Percentiles rank a stretch among this genome's conserved stretches.
These are phyloP conservation scores for Dipodomys merriami DNA, from an alignment of 2,113 vertebrate genomes.

Conservation along the genomic window DNA sequence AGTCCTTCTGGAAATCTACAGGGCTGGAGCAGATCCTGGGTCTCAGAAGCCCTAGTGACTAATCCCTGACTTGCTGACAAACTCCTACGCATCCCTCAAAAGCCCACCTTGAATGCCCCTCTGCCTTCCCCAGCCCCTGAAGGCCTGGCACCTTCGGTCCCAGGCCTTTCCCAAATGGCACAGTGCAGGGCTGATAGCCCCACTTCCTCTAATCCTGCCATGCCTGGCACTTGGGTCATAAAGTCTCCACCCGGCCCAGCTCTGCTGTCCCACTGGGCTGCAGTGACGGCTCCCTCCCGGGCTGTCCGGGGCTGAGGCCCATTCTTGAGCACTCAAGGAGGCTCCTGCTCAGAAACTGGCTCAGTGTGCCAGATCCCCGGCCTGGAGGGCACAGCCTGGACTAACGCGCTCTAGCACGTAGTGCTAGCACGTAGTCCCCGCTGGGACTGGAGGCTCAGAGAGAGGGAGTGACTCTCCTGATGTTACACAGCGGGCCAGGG, in stretches of 20 bases:
- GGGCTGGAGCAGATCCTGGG: neutral
- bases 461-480: neutral
- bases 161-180: no score
- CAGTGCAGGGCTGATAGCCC: neutral
- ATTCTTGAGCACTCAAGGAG: neutral
- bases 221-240: neutral
- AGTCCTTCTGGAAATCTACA: neutral
- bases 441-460: neutral
- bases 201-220: neutral
- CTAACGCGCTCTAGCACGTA: neutral
- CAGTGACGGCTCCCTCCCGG: neutral
- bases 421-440: neutral
- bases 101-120: neutral
- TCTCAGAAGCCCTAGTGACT: neutral
- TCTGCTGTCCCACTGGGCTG: neutral
- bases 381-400: neutral
- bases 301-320: no score
- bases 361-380: no score
- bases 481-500: conserved; percentile 47
- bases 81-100: conserved; percentile 21
- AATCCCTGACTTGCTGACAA: neutral
- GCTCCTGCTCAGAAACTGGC: fast-evolving
- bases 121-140: neutral
- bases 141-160: neutral
- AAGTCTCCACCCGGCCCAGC: neutral